Evolutionary conservation across 2,888 invertebrate species (phyloP).

Genomic region (Pinctada fucata): DNA sequence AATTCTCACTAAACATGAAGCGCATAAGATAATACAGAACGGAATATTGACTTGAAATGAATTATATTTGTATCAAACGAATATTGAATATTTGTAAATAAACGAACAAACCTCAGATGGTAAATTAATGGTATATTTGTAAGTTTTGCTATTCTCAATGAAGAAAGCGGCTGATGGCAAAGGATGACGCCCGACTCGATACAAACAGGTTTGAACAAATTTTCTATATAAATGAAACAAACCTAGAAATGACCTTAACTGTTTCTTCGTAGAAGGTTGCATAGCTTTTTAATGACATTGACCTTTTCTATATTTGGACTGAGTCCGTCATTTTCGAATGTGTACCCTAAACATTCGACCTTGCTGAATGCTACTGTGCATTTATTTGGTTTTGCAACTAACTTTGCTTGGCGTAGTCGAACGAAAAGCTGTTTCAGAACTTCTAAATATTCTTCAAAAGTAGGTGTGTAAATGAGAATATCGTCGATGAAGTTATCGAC

Average conservation of each 20-base stretch:
- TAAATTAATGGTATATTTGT: no score
- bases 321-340: neutral
- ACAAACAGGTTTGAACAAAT: constrained; percentile 26
- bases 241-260: neutral
- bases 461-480: neutral
- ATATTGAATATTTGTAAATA: no score
- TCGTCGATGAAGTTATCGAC: neutral
- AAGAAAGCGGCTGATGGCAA: no score
- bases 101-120: no score
- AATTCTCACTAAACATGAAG: no score
- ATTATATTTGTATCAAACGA: no score
- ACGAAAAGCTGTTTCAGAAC: neutral
- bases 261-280: neutral
- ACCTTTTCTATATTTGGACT: neutral
- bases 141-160: no score
- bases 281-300: neutral
- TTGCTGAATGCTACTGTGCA: neutral
- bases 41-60: no score
- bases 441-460: neutral
- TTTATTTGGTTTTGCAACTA: neutral
- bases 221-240: constrained; percentile 16
- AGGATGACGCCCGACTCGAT: no score
- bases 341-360: neutral
- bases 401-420: neutral
- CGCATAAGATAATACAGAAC: no score